These are phyloP conservation scores for Drosophila eohydei DNA, from an alignment of 2,888 invertebrate species.

Conservation along the genomic window DNA sequence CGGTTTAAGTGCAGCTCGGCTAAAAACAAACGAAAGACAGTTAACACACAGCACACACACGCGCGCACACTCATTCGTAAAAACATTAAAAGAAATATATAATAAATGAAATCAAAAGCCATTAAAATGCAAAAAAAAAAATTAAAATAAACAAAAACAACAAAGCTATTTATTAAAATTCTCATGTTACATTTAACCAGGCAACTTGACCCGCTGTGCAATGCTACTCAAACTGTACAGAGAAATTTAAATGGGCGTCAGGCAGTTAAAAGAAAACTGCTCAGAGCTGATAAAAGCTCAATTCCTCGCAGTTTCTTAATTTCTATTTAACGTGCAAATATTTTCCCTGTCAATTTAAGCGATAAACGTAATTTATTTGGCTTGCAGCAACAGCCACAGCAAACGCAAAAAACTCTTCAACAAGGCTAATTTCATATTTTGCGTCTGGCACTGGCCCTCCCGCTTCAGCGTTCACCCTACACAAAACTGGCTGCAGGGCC, in stretches of 20 bases:
- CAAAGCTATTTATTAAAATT: slow-evolving; percentile 20
- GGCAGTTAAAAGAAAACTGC: neutral
- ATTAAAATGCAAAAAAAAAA: slow-evolving; percentile 39
- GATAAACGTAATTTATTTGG: slow-evolving; percentile 70
- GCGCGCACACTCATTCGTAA: slow-evolving; percentile 23
- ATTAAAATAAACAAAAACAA: neutral
- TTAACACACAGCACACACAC: slow-evolving; percentile 24
- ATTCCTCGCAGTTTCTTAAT: slow-evolving; percentile 50
- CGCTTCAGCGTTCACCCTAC: neutral
- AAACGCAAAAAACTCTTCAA: slow-evolving; percentile 22
- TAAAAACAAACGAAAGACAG: slow-evolving; percentile 46
- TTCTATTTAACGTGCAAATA: slow-evolving; percentile 74
- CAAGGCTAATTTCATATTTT: slow-evolving; percentile 70
- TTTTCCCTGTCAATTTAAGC: slow-evolving; percentile 69
- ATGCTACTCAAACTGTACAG: slow-evolving; percentile 24
- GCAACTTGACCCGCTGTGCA: slow-evolving; percentile 10
- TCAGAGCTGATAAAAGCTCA: slow-evolving; percentile 7
- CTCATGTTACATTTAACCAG: slow-evolving; percentile 21
- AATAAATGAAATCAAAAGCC: slow-evolving; percentile 47
- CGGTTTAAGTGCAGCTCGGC: slow-evolving; percentile 71
- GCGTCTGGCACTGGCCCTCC: slow-evolving; percentile 35
- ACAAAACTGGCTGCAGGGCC: slow-evolving; percentile 60
- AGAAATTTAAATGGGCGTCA: slow-evolving; percentile 1
- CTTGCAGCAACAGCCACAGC: slow-evolving; percentile 31
- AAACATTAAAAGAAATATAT: slow-evolving; percentile 27